Percentiles rank a stretch among this genome's conserved stretches.
Conservation (phyloP, 1,140 invertebrate genomes). For the Manduca sexta region DNA sequence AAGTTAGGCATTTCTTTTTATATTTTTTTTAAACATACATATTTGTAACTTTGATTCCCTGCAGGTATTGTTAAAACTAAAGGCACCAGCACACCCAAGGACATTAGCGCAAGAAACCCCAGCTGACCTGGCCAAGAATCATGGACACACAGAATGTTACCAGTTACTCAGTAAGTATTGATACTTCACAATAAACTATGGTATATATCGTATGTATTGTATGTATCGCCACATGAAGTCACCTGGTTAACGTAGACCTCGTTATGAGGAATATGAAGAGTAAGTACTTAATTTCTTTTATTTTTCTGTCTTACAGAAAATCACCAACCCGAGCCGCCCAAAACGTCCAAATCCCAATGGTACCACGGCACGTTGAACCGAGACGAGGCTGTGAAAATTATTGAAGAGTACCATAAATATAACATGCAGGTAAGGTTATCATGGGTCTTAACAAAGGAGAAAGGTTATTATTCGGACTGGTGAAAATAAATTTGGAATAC, state of each 20-base stretch:
- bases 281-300: too few species aligned
- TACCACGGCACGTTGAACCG: slow-evolving; percentile 88
- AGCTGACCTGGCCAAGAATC: slow-evolving; percentile 83
- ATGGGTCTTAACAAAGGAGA: too few species aligned
- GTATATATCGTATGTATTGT: too few species aligned
- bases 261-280: too few species aligned
- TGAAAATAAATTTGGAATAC: too few species aligned
- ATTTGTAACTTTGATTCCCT: slow-evolving; percentile 16
- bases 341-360: slow-evolving; percentile 81
- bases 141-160: slow-evolving; percentile 81
- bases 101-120: slow-evolving; percentile 85
- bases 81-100: slow-evolving; percentile 86
- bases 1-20: too few species aligned
- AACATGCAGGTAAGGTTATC: too few species aligned
- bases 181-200: too few species aligned
- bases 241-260: too few species aligned
- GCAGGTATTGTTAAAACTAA: slow-evolving; percentile 79
- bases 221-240: too few species aligned
- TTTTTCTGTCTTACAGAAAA: slow-evolving; percentile 76
- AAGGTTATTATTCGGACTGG: too few species aligned
- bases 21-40: too few species aligned
- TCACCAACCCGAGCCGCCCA: slow-evolving; percentile 77
- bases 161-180: slow-evolving; percentile 79
- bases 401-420: slow-evolving; percentile 73
- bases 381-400: slow-evolving; percentile 79